Conservation (phyloP, 2,113 vertebrate genomes). For the Picathartes gymnocephalus region DNA sequence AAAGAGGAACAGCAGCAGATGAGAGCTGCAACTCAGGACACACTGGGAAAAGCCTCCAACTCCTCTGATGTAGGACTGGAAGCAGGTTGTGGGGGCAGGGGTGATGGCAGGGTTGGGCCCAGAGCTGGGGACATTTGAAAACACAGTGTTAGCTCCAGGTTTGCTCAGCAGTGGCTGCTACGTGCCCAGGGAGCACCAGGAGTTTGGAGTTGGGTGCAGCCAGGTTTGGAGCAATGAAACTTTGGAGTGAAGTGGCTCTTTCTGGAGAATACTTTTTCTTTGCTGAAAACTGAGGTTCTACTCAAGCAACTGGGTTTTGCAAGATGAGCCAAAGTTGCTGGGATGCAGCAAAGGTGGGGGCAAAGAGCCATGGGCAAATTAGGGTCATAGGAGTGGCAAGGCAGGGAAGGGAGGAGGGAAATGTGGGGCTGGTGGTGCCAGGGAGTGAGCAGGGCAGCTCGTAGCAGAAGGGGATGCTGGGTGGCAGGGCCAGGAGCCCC, state of each 20-base stretch:
- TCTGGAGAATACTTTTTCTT: not conserved
- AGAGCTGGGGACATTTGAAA: not conserved
- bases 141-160: not conserved
- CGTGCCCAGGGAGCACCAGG: rapidly evolving
- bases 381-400: not conserved
- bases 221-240: not conserved
- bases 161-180: not conserved
- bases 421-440: not conserved
- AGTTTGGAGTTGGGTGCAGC: not conserved
- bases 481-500: not conserved
- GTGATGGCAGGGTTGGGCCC: not conserved
- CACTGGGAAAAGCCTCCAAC: not conserved
- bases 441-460: not conserved
- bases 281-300: not conserved
- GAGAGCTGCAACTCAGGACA: not conserved
- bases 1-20: not conserved
- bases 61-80: not conserved
- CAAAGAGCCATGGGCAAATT: not conserved
- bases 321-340: not conserved
- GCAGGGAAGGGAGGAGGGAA: not conserved
- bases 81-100: not conserved
- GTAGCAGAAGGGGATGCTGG: not conserved
- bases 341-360: not conserved
- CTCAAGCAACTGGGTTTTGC: not conserved
- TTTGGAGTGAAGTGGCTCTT: not conserved